Percentiles rank a stretch among this genome's conserved stretches.
These are phyloP conservation scores for Charaxes varanes DNA, from an alignment of 1,140 invertebrate species.

Conservation along the genomic window DNA sequence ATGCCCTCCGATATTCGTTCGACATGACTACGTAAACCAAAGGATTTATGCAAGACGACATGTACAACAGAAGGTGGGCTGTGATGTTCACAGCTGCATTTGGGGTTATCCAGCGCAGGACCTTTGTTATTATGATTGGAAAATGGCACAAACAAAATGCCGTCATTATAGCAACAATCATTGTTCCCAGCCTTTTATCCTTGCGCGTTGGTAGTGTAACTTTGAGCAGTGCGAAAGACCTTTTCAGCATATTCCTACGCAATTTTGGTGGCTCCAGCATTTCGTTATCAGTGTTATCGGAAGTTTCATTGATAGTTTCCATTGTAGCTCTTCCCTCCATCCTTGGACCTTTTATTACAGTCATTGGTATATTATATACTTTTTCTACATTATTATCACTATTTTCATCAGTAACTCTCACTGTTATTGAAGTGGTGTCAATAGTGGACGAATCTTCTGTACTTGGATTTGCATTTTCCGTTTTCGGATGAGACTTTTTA, in stretches of 20 bases:
- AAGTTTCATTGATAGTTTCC: constrained; percentile 8
- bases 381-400: constrained; percentile 6
- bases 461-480: constrained; percentile 8
- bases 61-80: constrained; percentile 85
- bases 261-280: constrained; percentile 15
- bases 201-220: constrained; percentile 80
- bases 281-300: constrained; percentile 5
- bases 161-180: constrained; percentile 88
- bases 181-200: constrained; percentile 84
- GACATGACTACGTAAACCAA: constrained; percentile 93
- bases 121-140: constrained; percentile 85
- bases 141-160: constrained; percentile 86
- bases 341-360: neutral
- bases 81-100: constrained; percentile 80
- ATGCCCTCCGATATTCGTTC: constrained; percentile 87
- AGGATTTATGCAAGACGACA: constrained; percentile 90
- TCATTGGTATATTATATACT: neutral
- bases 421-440: constrained; percentile 18
- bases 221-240: constrained; percentile 40
- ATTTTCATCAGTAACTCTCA: constrained; percentile 6
- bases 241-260: constrained; percentile 31
- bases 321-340: constrained; percentile 8
- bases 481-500: constrained; percentile 67
- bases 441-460: constrained; percentile 17
- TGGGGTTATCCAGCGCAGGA: constrained; percentile 74